Evolutionary conservation across 2,113 vertebrate genomes (phyloP).

Genomic region (Seriola rivoliana): DNA sequence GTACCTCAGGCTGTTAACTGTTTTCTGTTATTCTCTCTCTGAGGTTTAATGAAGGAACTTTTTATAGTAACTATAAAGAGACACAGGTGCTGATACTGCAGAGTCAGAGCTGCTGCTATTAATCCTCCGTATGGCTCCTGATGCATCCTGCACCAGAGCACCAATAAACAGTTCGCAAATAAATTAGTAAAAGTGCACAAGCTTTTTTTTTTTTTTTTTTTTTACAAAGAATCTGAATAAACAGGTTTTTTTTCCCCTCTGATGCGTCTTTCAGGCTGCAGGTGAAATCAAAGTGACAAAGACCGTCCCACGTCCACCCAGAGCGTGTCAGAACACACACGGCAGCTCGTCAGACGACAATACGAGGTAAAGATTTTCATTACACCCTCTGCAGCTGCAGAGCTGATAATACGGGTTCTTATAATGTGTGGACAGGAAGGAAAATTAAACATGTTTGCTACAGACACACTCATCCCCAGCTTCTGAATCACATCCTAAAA

Average conservation of each 20-base stretch:
- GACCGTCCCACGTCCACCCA: conserved; percentile 1
- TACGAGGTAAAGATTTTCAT: conserved; percentile 64
- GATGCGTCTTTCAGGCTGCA: conserved; percentile 66
- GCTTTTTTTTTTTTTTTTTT: too few species aligned
- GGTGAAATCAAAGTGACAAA: conserved; percentile 76
- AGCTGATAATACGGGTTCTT: not conserved
- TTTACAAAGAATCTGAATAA: not conserved
- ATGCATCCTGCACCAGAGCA: not conserved
- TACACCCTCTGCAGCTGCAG: not conserved
- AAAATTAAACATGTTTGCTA: not conserved
- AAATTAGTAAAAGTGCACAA: not conserved
- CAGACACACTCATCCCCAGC: too few species aligned
- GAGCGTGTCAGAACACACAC: not conserved
- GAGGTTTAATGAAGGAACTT: conserved; percentile 15
- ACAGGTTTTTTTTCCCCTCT: not conserved
- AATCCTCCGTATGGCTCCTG: conserved; percentile 29
- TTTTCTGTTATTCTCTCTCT: not conserved
- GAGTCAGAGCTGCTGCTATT: conserved; percentile 32
- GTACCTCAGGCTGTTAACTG: not conserved
- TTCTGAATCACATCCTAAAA: too few species aligned
- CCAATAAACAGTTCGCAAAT: conserved; percentile 5
- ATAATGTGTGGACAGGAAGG: not conserved
- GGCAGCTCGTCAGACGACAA: conserved; percentile 6
- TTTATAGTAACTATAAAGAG: conserved; percentile 46
- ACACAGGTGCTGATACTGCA: conserved; percentile 33